A percentile compares a stretch with the other conserved stretches of the same genome.
Conservation (phyloP, 2,113 vertebrate genomes). For the Gymnocephalus cernua region DNA sequence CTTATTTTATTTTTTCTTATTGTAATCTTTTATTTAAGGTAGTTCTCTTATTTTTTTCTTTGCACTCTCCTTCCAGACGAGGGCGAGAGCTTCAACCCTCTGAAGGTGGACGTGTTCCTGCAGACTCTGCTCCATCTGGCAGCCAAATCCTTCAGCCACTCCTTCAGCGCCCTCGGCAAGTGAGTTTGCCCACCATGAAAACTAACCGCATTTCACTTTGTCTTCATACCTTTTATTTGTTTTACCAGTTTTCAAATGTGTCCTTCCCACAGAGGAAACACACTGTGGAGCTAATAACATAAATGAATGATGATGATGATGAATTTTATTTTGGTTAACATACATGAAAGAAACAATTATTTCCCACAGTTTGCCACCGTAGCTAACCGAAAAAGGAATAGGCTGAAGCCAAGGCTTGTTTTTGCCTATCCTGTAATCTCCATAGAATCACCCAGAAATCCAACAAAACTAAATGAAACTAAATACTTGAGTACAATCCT, state of each 20-base stretch:
- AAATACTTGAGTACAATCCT: too few species aligned
- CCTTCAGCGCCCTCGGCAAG: constrained; percentile 98
- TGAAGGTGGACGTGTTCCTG: constrained; percentile 98
- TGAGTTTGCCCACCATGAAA: constrained; percentile 77
- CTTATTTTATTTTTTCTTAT: background rate
- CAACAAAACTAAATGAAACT: too few species aligned
- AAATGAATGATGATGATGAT: too few species aligned
- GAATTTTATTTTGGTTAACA: too few species aligned
- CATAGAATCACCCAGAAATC: too few species aligned
- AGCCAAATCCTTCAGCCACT: constrained; percentile 98
- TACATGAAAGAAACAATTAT: too few species aligned
- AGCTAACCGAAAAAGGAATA: too few species aligned
- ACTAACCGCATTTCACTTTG: fast-evolving
- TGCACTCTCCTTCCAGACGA: constrained; percentile 87
- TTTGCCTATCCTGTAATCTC: too few species aligned
- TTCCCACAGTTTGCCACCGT: too few species aligned
- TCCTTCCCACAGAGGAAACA: background rate
- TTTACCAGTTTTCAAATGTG: background rate
- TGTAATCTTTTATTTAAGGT: background rate
- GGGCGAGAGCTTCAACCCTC: constrained; percentile 94
- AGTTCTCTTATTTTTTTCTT: background rate
- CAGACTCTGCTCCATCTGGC: constrained; percentile 95
- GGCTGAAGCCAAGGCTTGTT: too few species aligned
- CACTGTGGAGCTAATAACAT: too few species aligned
- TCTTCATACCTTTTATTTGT: background rate